These are phyloP conservation scores for Paracentrotus lividus DNA, from an alignment of 53 echinoderm and acorn worm species.

Conservation along the genomic window DNA sequence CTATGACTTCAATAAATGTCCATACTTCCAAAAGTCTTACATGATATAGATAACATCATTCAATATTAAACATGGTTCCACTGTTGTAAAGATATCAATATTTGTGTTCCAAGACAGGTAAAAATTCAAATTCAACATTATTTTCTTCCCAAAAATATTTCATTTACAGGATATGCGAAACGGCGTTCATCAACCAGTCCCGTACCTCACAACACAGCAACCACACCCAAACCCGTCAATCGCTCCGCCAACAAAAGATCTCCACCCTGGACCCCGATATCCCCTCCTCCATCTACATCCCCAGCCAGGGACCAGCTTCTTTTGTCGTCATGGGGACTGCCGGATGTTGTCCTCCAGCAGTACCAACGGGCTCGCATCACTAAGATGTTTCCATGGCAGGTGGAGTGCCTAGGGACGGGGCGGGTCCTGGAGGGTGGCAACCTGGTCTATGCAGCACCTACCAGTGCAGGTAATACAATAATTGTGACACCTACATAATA, in stretches of 20 bases:
- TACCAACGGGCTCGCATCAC: conserved; percentile 89
- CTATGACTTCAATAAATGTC: no score
- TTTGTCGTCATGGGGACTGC: conserved; percentile 97
- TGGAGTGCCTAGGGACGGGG: conserved; percentile 86
- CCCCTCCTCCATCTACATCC: conserved; percentile 68
- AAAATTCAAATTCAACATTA: neutral
- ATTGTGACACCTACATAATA: no score
- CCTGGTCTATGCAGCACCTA: conserved; percentile 96
- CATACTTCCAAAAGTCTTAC: no score
- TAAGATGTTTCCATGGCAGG: conserved; percentile 99
- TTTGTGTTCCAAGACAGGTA: no score
- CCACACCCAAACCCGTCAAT: conserved; percentile 15
- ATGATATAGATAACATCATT: no score
- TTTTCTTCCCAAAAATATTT: neutral
- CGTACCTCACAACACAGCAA: neutral
- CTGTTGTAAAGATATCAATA: no score
- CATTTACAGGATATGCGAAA: neutral
- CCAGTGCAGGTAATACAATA: conserved; percentile 90
- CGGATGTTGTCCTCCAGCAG: conserved; percentile 85
- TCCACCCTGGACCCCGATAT: conserved; percentile 49
- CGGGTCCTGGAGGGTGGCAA: conserved; percentile 90
- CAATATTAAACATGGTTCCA: no score
- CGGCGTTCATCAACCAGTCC: neutral
- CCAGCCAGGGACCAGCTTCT: conserved; percentile 81
- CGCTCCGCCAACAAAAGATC: conserved; percentile 10